Conservation (phyloP, 2,888 invertebrate genomes). For the Drosophila differens region DNA sequence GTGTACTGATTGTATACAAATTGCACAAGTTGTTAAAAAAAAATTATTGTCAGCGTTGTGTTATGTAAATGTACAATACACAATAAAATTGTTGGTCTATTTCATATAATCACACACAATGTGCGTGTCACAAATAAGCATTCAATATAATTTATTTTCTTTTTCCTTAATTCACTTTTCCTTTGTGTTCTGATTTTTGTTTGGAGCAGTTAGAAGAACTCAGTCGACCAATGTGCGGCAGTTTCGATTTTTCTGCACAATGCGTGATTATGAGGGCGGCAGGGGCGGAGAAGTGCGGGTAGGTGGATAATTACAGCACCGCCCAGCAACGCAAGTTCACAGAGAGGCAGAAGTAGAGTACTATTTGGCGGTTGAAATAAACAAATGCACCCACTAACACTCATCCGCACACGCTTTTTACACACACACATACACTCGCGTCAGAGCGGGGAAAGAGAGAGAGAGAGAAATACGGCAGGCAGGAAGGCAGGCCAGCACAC, state of each 20-base stretch:
- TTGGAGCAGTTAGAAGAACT: conserved; percentile 16
- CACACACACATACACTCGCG: conserved; percentile 1
- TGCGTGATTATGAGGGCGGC: neutral
- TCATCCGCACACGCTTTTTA: conserved; percentile 11
- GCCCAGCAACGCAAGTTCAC: conserved; percentile 61
- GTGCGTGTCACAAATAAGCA: conserved; percentile 18
- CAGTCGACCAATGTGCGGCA: conserved; percentile 41
- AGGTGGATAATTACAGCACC: conserved; percentile 46
- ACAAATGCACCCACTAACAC: conserved; percentile 50
- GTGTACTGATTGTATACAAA: conserved; percentile 29
- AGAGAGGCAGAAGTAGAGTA: conserved; percentile 31
- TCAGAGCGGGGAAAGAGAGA: neutral
- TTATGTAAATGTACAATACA: conserved; percentile 50
- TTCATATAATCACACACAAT: conserved; percentile 29
- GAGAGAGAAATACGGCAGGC: conserved; percentile 2
- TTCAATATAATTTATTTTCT: conserved; percentile 31
- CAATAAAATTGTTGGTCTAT: conserved; percentile 11
- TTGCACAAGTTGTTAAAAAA: conserved; percentile 18
- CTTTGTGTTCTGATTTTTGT: conserved; percentile 21
- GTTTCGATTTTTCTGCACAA: conserved; percentile 61
- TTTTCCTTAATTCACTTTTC: conserved; percentile 22
- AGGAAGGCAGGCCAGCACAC: neutral
- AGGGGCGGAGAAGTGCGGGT: neutral
- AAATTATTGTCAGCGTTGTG: conserved; percentile 30
- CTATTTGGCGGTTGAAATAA: conserved; percentile 48